These are phyloP conservation scores for Plusia festucae DNA, from an alignment of 2,888 invertebrate genomes.

Conservation along the genomic window DNA sequence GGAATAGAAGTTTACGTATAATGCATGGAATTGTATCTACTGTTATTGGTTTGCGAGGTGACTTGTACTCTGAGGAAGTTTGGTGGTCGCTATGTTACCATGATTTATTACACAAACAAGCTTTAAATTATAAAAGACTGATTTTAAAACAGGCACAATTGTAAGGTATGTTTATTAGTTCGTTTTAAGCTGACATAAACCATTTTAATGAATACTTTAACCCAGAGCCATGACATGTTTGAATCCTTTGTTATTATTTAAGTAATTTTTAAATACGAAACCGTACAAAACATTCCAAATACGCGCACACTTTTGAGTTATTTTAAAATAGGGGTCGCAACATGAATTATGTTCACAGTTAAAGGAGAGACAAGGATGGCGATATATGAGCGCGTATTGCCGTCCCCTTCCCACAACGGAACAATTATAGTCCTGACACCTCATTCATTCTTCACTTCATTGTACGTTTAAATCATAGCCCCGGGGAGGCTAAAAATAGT, in stretches of 20 bases:
- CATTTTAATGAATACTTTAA: not conserved
- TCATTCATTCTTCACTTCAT: conserved; percentile 39
- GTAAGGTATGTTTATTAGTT: not conserved
- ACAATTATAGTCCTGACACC: conserved; percentile 57
- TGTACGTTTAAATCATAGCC: conserved; percentile 36
- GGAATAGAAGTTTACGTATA: conserved; percentile 6
- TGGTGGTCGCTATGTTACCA: not conserved
- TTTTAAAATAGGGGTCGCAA: conserved; percentile 47
- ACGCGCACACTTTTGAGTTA: conserved; percentile 34
- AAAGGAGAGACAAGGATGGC: conserved; percentile 14
- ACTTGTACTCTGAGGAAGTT: not conserved
- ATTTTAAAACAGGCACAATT: not conserved
- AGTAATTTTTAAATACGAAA: not conserved
- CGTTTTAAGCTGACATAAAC: conserved; percentile 1
- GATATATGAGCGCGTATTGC: conserved; percentile 6
- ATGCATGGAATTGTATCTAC: conserved; percentile 12
- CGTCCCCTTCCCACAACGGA: conserved; percentile 35
- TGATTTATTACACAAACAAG: not conserved
- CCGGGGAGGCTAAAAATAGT: conserved; percentile 35
- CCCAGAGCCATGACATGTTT: not conserved
- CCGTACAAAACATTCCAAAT: conserved; percentile 24
- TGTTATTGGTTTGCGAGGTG: conserved; percentile 10
- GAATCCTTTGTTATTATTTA: not conserved
- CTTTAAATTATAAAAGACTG: not conserved
- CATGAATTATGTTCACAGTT: conserved; percentile 37